phyloP scores from a whole-genome alignment of 2,113 vertebrate genomes.

The Pelvicachromis taeniatus region DNA sequence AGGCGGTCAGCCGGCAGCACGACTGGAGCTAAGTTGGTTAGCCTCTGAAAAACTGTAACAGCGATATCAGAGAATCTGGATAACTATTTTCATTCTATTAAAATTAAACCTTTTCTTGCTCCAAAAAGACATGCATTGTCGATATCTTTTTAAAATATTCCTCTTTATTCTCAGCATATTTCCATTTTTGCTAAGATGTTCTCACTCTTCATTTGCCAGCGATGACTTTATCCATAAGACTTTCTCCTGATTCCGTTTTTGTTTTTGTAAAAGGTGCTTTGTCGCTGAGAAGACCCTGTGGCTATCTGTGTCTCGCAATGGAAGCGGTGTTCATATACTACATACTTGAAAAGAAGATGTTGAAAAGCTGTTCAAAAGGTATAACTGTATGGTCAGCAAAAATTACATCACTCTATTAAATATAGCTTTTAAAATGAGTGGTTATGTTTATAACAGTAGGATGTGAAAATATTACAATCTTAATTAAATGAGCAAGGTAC shows the following conservation, averaged over 20 bases:
- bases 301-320: neutral
- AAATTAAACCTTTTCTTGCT: neutral
- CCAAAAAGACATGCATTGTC: neutral
- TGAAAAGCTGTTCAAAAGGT: neutral
- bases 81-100: neutral
- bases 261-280: neutral
- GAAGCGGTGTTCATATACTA: neutral
- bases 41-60: neutral
- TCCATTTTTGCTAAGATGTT: neutral
- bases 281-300: neutral
- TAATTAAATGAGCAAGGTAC: neutral
- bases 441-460: neutral
- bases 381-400: neutral
- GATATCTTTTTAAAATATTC: neutral
- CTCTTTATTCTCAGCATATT: neutral
- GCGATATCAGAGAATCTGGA: neutral
- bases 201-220: neutral
- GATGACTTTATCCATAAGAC: neutral
- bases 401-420: neutral
- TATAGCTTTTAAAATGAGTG: neutral
- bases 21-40: neutral
- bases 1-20: constrained; percentile 29
- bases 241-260: neutral
- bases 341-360: neutral
- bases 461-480: neutral